Percentiles rank a stretch among this genome's conserved stretches.
These are phyloP conservation scores for Nudaria mundana DNA, from an alignment of 2,888 invertebrate genomes.

Conservation along the genomic window DNA sequence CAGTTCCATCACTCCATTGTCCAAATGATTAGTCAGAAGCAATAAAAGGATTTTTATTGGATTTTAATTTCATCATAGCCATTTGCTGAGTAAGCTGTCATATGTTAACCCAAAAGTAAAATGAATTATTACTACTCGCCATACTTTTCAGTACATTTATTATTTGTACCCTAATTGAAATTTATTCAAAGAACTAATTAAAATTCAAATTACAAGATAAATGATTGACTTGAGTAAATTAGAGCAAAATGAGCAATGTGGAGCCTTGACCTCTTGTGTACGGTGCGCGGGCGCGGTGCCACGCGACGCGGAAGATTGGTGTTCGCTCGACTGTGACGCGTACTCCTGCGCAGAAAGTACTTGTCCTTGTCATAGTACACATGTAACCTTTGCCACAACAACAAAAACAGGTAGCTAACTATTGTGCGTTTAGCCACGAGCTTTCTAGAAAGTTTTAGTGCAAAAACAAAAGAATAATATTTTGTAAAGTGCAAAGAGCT, in stretches of 20 bases:
- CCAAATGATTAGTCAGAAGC: too few species aligned
- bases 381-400: constrained; percentile 60
- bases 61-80: too few species aligned
- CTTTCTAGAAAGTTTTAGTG: background rate
- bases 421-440: constrained; percentile 14
- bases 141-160: background rate
- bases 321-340: constrained; percentile 62
- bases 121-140: too few species aligned
- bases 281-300: constrained; percentile 38
- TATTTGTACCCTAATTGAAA: constrained; percentile 7
- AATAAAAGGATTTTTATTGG: too few species aligned
- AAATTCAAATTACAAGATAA: constrained; percentile 24
- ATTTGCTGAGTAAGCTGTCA: too few species aligned
- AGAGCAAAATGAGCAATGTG: constrained; percentile 41
- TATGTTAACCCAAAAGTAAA: too few species aligned
- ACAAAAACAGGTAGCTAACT: constrained; percentile 30
- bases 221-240: constrained; percentile 39
- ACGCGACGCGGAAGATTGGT: constrained; percentile 71
- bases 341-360: constrained; percentile 75
- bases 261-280: constrained; percentile 60
- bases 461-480: too few species aligned
- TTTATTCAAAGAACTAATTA: constrained; percentile 27
- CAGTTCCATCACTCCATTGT: too few species aligned
- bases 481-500: too few species aligned
- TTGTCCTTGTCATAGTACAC: constrained; percentile 66